A percentile compares a stretch with the other conserved stretches of the same genome.
Conservation (phyloP, 2,797 vertebrate genomes). For the Oreonectes daqikongensis region DNA sequence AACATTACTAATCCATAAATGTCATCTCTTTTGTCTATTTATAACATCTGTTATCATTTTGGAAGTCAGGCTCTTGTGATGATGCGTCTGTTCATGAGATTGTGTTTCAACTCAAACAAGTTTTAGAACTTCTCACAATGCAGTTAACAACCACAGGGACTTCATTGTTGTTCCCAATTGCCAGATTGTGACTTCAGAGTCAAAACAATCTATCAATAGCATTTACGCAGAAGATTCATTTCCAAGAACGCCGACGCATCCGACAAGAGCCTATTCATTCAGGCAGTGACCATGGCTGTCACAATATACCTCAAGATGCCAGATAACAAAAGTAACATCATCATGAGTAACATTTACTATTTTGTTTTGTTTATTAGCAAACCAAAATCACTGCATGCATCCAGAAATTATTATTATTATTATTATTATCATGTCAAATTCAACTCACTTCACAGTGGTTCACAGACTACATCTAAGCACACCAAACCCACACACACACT, state of each 20-base stretch:
- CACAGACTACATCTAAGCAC: not conserved
- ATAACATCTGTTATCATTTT: not conserved
- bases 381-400: too few relatives aligned
- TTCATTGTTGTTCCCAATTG: constrained; percentile 37
- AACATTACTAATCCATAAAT: not conserved
- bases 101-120: constrained; percentile 40
- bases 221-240: constrained; percentile 22
- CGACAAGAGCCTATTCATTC: not conserved
- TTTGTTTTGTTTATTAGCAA: too few relatives aligned
- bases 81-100: constrained; percentile 8
- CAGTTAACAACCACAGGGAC: constrained; percentile 45
- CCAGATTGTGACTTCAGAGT: not conserved
- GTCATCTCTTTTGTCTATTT: not conserved
- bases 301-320: too few relatives aligned
- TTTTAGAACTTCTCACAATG: constrained; percentile 59
- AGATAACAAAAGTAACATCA: too few relatives aligned
- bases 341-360: too few relatives aligned
- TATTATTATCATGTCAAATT: too few relatives aligned
- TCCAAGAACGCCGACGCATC: constrained; percentile 21
- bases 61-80: not conserved
- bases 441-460: not conserved
- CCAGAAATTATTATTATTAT: too few relatives aligned
- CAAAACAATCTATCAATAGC: constrained; percentile 39
- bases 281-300: not conserved
- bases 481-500: constrained; percentile 19